Base-by-base conservation (phyloP, 2,797 vertebrate genomes). In the Hephaestus fuliginosus region DNA sequence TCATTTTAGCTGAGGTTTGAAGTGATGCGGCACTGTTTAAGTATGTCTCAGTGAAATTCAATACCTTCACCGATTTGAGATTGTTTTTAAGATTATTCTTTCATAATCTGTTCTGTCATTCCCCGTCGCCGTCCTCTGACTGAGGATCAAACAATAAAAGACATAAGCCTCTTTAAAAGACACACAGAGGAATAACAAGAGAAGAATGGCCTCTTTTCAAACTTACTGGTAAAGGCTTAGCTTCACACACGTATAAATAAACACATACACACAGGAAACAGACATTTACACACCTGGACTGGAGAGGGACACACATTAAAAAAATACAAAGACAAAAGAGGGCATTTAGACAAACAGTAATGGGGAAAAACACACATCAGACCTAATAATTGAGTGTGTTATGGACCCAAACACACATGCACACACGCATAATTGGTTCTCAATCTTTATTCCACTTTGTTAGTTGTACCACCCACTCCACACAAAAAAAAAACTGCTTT, bases 91-190 rank as follows among this genome's bases (percentile, higher is more conserved):
- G 48, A 51, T 61, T 61, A 49, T 22, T 51, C 20, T 48, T 56
- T 44, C 11, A 44, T 76, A 64, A 80, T 56, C 61, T 51, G 41
- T 18, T 64, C 2, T 22, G n/a, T 55, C 67, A 20, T 61, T 22
- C 64, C 69, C 60, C 61, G 69, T 36, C 43, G 12, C 33, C 48
- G 10, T 67, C 39, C 14, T 60, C 48, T 44, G 51, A 30, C 68
- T n/a, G 36, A 49, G 49, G 65, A 74, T 53, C 30, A 48, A 41
- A 60, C 41, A 55, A 25, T 13, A 60, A 53, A 55, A 58, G 60
- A 51, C 48, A 12, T 77, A 74, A 78, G 58, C 70, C 43, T 53
- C 52, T 66, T 61, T 25, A 64, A 72, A 15, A 39, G 30, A 58
- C 15, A 56, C 11, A 49, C 28, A 49, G 53, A 80, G 39, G 46